phyloP scores from a whole-genome alignment of 2,113 vertebrate species.

The Cheirogaleus medius region DNA sequence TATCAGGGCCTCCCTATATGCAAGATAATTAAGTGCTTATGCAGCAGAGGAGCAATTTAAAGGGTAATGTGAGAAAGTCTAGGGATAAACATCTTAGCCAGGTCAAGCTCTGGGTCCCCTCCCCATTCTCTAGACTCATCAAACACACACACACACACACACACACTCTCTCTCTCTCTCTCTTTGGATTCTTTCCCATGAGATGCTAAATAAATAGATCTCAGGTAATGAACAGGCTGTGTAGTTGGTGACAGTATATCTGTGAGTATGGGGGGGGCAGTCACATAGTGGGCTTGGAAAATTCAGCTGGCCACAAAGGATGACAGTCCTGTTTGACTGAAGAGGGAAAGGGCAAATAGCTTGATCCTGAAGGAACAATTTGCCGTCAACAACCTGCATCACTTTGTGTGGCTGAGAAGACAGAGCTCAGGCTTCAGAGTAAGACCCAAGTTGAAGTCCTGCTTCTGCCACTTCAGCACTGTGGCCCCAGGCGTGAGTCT shows the following conservation, averaged over 20 bases:
- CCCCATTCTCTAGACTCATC: background rate
- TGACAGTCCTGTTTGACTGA: background rate
- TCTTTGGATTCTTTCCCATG: slow-evolving; percentile 9
- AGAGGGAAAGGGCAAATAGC: background rate
- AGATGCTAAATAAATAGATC: slow-evolving; percentile 36
- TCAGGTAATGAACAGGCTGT: background rate
- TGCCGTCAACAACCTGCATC: background rate
- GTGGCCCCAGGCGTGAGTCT: background rate
- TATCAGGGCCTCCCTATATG: slow-evolving; percentile 16
- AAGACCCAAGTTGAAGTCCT: background rate
- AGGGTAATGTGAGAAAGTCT: slow-evolving; percentile 59
- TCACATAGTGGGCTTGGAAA: background rate
- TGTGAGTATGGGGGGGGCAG: background rate
- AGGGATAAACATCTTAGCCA: slow-evolving; percentile 48
- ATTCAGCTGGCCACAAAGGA: background rate
- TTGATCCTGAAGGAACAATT: background rate
- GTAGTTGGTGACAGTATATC: background rate
- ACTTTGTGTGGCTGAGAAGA: background rate
- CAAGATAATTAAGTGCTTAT: slow-evolving; percentile 54
- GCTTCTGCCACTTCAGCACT: background rate
- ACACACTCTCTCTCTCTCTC: background rate
- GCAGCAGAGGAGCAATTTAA: slow-evolving; percentile 49
- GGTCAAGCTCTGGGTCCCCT: slow-evolving; percentile 37
- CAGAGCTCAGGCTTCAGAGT: background rate
- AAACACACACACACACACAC: background rate